A percentile compares a stretch with the other conserved stretches of the same genome.
Conservation (phyloP, 2,113 vertebrate genomes). For the Struthidea cinerea region DNA sequence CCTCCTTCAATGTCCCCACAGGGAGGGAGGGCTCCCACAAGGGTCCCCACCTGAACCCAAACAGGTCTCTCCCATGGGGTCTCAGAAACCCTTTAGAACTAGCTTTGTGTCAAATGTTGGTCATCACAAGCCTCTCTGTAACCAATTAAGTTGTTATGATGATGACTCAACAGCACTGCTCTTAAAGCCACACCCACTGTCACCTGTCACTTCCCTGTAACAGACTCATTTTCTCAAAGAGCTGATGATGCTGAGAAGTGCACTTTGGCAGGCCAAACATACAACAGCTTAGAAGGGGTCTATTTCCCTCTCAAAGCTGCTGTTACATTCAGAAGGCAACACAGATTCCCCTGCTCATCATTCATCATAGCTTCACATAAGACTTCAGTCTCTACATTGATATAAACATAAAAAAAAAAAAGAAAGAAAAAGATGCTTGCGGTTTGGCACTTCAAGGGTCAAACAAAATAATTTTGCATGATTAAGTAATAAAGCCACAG, state of each 20-base stretch:
- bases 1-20: not conserved
- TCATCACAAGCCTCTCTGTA: not conserved
- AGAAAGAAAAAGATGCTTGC: not conserved
- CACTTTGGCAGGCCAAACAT: not conserved
- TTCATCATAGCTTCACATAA: not conserved
- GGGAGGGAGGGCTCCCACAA: not conserved
- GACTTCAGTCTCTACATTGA: not conserved
- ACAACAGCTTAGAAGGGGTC: not conserved
- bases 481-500: constrained; percentile 57
- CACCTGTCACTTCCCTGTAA: not conserved
- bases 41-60: not conserved
- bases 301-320: not conserved
- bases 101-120: not conserved
- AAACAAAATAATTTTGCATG: not conserved
- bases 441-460: not conserved
- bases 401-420: not conserved
- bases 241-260: not conserved
- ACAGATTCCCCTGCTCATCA: not conserved
- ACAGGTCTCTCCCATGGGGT: not conserved
- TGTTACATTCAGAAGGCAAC: not conserved
- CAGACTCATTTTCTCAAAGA: not conserved
- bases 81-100: not conserved
- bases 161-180: not conserved
- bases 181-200: not conserved
- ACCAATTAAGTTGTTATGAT: not conserved